phyloP scores from a whole-genome alignment of 2,888 invertebrate species.

The Eupithecia pulchellata region DNA sequence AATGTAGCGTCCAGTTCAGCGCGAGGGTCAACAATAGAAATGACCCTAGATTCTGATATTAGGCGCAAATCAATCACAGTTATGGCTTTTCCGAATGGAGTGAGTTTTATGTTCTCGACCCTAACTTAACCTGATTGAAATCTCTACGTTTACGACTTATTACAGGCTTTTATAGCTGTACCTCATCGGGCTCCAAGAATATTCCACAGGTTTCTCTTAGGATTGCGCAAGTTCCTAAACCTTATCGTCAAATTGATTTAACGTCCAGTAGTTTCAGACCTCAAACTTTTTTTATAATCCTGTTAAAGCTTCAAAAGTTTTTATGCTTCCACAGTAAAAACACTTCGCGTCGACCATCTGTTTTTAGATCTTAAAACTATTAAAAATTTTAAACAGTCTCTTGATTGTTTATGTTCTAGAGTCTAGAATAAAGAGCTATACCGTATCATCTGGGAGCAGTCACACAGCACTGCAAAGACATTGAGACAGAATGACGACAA shows the following conservation, averaged over 20 bases:
- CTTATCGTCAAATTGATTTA: constrained; percentile 5
- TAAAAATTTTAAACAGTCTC: background rate
- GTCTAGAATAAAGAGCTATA: no score
- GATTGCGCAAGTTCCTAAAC: constrained; percentile 13
- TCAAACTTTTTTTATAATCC: background rate
- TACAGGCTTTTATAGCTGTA: constrained; percentile 26
- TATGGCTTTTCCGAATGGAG: constrained; percentile 33
- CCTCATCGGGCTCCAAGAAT: constrained; percentile 25
- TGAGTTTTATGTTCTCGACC: constrained; percentile 32
- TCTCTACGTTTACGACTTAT: constrained; percentile 36
- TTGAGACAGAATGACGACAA: background rate
- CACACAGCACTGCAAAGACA: background rate
- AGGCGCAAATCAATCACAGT: constrained; percentile 34
- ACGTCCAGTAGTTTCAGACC: constrained; percentile 4
- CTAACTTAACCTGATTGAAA: constrained; percentile 35
- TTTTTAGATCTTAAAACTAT: background rate
- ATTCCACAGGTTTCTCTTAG: constrained; percentile 26
- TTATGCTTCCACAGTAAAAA: background rate
- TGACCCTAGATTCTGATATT: constrained; percentile 20
- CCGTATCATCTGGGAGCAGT: no score
- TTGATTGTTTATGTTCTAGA: background rate
- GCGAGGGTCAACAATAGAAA: background rate
- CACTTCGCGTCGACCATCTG: background rate
- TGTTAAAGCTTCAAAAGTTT: background rate
- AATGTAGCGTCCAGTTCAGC: background rate